These are phyloP conservation scores for Aphelinus atriplicis DNA, from an alignment of 1,140 invertebrate species.

Conservation along the genomic window DNA sequence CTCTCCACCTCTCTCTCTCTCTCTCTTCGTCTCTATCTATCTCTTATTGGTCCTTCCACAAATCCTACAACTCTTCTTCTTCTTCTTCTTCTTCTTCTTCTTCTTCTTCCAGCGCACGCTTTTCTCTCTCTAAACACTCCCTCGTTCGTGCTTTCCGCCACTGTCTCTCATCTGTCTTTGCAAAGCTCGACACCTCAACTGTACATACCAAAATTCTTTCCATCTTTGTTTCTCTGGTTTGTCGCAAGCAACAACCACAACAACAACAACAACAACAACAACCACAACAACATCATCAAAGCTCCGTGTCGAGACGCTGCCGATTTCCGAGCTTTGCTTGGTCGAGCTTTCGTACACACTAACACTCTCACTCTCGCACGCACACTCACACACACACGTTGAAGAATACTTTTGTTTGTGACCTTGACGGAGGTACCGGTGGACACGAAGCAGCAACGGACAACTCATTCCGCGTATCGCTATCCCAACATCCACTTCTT, in stretches of 20 bases:
- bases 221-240: too few species aligned
- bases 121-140: conserved; percentile 35
- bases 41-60: conserved; percentile 3
- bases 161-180: too few species aligned
- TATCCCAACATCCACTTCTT: conserved; percentile 18
- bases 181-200: too few species aligned
- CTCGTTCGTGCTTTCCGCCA: background rate
- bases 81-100: background rate
- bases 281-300: too few species aligned
- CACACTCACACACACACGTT: too few species aligned
- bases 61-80: background rate
- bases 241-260: too few species aligned
- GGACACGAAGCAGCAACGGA: conserved; percentile 28
- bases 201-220: too few species aligned
- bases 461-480: conserved; percentile 24
- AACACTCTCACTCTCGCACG: too few species aligned
- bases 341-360: too few species aligned
- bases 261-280: too few species aligned
- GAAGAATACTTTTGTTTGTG: background rate
- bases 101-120: conserved; percentile 25
- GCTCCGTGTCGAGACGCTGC: too few species aligned
- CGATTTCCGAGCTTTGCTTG: too few species aligned
- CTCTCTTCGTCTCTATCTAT: conserved; percentile 12
- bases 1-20: conserved; percentile 28
- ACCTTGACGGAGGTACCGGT: conserved; percentile 21